Percentiles rank a stretch among this genome's conserved stretches.
Conservation (phyloP, 2,888 invertebrate species). For the Gortyna flavago region DNA sequence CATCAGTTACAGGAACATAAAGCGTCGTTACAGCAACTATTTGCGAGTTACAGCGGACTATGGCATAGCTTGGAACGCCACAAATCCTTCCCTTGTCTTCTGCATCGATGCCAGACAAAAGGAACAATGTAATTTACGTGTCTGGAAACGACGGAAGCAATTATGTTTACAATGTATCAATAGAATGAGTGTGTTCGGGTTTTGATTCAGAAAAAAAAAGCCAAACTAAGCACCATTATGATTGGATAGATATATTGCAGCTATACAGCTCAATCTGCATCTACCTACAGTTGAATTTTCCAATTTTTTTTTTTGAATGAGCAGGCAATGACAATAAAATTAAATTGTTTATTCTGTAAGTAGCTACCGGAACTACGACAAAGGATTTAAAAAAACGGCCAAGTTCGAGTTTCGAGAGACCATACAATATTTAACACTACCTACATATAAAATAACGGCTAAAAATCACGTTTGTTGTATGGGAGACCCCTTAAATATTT, state of each 20-base stretch:
- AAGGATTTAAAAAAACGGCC: too few species aligned
- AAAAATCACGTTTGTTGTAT: too few species aligned
- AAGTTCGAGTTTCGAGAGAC: too few species aligned
- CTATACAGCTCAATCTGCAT: not conserved
- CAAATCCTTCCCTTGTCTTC: slow-evolving; percentile 79
- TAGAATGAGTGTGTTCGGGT: not conserved
- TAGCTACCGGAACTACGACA: too few species aligned
- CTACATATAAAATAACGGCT: too few species aligned
- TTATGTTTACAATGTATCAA: slow-evolving; percentile 37
- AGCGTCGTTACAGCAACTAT: slow-evolving; percentile 60
- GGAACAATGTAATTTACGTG: slow-evolving; percentile 63
- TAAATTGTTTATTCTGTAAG: too few species aligned
- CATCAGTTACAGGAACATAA: slow-evolving; percentile 44
- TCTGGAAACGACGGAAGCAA: slow-evolving; percentile 60
- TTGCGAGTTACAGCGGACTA: slow-evolving; percentile 54
- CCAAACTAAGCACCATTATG: not conserved
- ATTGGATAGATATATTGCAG: not conserved
- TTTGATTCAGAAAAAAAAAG: not conserved
- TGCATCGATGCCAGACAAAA: slow-evolving; percentile 73
- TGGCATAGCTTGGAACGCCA: slow-evolving; percentile 68
- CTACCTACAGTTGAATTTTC: not conserved
- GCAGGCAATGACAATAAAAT: too few species aligned
- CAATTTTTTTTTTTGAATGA: not conserved
- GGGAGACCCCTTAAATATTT: too few species aligned
- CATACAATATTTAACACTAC: too few species aligned